phyloP scores from a whole-genome alignment of 2,113 vertebrate genomes.

The Gambusia holbrooki region DNA sequence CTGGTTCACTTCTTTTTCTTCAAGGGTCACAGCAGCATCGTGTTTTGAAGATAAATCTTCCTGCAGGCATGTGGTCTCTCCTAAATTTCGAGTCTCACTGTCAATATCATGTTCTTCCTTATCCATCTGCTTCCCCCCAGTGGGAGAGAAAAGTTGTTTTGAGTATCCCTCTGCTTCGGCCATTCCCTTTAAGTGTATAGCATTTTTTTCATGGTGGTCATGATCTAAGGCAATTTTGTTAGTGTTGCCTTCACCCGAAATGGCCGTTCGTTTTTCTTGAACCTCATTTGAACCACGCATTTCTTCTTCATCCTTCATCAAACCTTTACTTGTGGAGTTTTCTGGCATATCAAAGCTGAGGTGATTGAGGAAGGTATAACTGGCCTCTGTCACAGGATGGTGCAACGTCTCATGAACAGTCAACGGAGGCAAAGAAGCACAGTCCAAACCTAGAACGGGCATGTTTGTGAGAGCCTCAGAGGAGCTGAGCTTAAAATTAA shows the following conservation, averaged over 20 bases:
- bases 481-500: conserved; percentile 44
- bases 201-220: conserved; percentile 15
- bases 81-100: conserved; percentile 18
- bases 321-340: conserved; percentile 9
- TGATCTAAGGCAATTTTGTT: conserved; percentile 17
- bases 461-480: conserved; percentile 31
- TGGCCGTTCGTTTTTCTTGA: conserved; percentile 24
- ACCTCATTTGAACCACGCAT: not conserved
- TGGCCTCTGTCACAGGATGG: conserved; percentile 79
- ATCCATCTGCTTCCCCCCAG: conserved; percentile 26
- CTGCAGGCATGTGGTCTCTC: conserved; percentile 8
- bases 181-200: conserved; percentile 14
- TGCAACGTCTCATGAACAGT: conserved; percentile 79
- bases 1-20: conserved; percentile 41
- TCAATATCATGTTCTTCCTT: conserved; percentile 11
- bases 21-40: conserved; percentile 6
- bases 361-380: conserved; percentile 72
- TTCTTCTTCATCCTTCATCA: conserved; percentile 28
- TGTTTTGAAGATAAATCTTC: conserved; percentile 3
- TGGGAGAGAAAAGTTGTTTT: conserved; percentile 20
- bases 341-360: conserved; percentile 58
- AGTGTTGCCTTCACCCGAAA: conserved; percentile 12
- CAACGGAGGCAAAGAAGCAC: conserved; percentile 78
- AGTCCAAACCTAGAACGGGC: conserved; percentile 38
- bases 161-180: not conserved